Base-by-base conservation (phyloP, 2,797 vertebrate species). In the Hemitrygon akajei region DNA sequence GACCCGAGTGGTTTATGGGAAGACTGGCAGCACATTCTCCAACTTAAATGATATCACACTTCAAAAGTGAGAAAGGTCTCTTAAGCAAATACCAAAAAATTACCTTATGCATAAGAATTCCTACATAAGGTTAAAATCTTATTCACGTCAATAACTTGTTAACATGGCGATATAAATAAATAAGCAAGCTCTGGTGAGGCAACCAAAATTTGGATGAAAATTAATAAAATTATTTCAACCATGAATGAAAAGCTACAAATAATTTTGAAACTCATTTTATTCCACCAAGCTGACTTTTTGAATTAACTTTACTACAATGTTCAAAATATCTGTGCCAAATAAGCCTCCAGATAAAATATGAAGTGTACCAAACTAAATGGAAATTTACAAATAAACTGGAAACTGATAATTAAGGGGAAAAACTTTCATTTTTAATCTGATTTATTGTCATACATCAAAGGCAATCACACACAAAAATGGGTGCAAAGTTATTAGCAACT, bases 361-460 rank as follows among this genome's bases (percentile, higher is more conserved):
- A 86, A 25, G 60, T 22, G 69, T 37, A 69, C 66, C 34, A 10
- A 20, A 18, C 47, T 34, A 34, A 89, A 69, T 89, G 86, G 69
- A 25, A 34, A 37, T 22, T 89, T 37, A 89, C 71, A 66, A 66
- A 30, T n/a, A 87, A 87, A 66, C 30, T 63, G 58, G 63, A 16
- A 69, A 34, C n/a, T 69, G 37, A 69, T 14, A 93, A 75, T 76
- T 76, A 56, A 93, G 7, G 22, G 76, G 4, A 47, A 92, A 66
- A 0, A 37, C n/a, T 66, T 34, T 7, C 14, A 1, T n/a, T 56
- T 30, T 14, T 18, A 27, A 93, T 47, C 71, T 93, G 71, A 71
- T 93, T 93, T 93, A 93, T 93, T 93, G 91, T 93, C 25, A 73
- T 76, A 76, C 71, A 93, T 76, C 71, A 93, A 56, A 76, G 69